Conservation (phyloP, 2,113 vertebrate genomes). For the Anguilla japonica region DNA sequence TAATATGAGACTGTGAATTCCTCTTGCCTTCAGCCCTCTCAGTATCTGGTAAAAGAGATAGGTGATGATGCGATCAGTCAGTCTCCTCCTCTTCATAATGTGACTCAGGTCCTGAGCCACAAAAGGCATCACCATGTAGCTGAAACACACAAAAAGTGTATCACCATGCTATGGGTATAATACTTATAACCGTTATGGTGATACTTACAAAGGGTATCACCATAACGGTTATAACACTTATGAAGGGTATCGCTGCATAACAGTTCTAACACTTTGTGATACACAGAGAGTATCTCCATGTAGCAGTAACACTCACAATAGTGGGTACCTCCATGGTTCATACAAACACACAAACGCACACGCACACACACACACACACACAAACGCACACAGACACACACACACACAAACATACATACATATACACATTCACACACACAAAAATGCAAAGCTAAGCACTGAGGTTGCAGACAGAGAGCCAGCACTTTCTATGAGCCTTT, state of each 20-base stretch:
- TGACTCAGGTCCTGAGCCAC: slow-evolving; percentile 73
- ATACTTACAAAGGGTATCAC: not conserved
- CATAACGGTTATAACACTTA: not conserved
- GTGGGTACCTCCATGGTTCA: not conserved
- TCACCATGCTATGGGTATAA: not conserved
- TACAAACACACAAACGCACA: not conserved
- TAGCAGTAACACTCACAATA: too few species aligned
- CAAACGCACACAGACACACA: not conserved
- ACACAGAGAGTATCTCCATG: not conserved
- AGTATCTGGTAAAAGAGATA: slow-evolving; percentile 79
- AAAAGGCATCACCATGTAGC: slow-evolving; percentile 80
- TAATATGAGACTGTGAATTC: not conserved
- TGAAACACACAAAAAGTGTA: slow-evolving; percentile 32
- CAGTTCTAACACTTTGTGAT: too few species aligned
- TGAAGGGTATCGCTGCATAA: not conserved
- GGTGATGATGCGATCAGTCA: slow-evolving; percentile 61
- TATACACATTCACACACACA: not conserved
- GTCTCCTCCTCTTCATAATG: slow-evolving; percentile 72
- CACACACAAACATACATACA: too few species aligned
- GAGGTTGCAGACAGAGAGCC: not conserved
- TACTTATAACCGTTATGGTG: not conserved
- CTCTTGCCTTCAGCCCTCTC: slow-evolving; percentile 70
- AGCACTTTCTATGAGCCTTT: too few species aligned
- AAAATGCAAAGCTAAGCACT: not conserved
- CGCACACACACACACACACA: not conserved